Evolutionary conservation across 2,113 vertebrate genomes (phyloP), one percentile per base, ranked within the genome.

Genomic region (Tylochromis polylepis): DNA sequence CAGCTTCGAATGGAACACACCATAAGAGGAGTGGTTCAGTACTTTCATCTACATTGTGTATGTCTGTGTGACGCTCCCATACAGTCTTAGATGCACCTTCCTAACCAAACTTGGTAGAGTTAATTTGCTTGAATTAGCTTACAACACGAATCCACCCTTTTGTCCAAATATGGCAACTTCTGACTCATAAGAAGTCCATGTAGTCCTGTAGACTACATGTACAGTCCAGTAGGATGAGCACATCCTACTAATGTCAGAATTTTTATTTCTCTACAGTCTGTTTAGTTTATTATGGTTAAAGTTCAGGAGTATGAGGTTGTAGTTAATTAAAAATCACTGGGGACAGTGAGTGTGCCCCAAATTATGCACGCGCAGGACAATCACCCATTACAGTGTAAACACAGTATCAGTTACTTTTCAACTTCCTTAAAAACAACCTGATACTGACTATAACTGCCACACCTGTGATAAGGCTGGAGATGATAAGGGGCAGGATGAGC

Each of bases 401-500:
- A 51, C 43, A 31, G 43, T 8, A n/a, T n/a, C 20, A 6, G 15
- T 29, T 29, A 75, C 27, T 51, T 75, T 51, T 51, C 20, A 51
- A 75, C 16, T 75, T 0, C 29, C 53, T 8, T 31, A 49, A 11
- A 3, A 51, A 0, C 15, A 77, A 0, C 24, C 20, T n/a, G 27
- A 51, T 12, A 10, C 27, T 53, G 29, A 14, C 7, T n/a, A 1
- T n/a, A 53, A 0, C 4, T 4, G 18, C 3, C 89, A 29, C 11
- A 97, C 97, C 97, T 92, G 97, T 97, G 90, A 97, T 97, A 12
- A 97, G 96, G 83, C 97, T 97, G 93, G 97, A 97, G 84, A 97
- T 97, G 93, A 97, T 96, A 2, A 97, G 96, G 15, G 97, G 97
- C 82, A 97, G 94, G 87, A 97, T 97, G 81, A 97, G 95, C 97